These are phyloP conservation scores for Delphinus delphis DNA, from an alignment of 2,113 vertebrate species.

Conservation along the genomic window DNA sequence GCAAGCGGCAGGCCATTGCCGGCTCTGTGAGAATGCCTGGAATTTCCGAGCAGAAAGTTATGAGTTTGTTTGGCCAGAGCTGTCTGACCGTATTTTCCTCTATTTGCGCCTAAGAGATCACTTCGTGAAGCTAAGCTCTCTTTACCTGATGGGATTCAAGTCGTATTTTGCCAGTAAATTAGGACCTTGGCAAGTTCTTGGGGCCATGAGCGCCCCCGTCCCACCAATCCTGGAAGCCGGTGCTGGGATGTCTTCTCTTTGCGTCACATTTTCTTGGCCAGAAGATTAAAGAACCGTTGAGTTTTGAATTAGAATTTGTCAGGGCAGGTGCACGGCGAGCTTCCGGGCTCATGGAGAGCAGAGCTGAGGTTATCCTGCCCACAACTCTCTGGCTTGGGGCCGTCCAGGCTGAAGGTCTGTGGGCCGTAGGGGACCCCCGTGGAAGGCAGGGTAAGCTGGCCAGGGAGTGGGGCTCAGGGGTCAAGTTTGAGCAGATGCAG, in stretches of 20 bases:
- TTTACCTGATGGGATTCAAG: neutral
- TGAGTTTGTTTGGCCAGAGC: neutral
- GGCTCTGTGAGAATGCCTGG: neutral
- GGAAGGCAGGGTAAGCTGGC: no score
- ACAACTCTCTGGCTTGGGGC: neutral
- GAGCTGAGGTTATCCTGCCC: accelerated
- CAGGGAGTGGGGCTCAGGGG: neutral
- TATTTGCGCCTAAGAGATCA: neutral
- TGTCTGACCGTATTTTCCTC: neutral
- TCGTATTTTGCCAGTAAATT: neutral
- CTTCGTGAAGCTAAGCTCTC: accelerated
- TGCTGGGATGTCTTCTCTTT: neutral
- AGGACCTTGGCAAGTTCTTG: neutral
- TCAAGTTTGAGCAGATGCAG: neutral
- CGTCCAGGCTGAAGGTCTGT: accelerated
- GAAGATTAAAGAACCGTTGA: neutral
- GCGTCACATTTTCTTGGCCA: no score
- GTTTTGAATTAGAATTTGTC: neutral
- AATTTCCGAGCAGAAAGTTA: neutral
- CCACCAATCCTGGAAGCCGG: neutral
- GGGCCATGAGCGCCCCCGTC: accelerated
- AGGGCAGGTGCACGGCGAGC: neutral
- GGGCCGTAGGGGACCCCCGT: neutral
- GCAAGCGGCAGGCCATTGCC: neutral
- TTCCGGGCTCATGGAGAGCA: accelerated